Base-by-base conservation (phyloP, 1,140 invertebrate genomes). In the Capitella teleta region DNA sequence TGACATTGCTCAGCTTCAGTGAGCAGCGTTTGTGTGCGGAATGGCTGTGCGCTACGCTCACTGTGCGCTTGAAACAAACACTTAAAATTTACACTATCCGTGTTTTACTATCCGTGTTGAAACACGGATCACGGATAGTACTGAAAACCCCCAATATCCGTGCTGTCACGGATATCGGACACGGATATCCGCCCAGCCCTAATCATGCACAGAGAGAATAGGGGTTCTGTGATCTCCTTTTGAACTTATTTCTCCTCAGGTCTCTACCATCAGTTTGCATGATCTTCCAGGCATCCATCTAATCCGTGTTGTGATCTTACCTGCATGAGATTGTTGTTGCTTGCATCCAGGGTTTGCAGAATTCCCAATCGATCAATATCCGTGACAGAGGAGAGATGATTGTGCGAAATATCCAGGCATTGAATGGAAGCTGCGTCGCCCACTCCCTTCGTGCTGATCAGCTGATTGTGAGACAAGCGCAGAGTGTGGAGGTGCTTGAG, bases 341-440 rank as follows among this genome's bases (percentile, higher is more conserved):
- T 8, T 2, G 38, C 38, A 40, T n/a, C 25, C 19, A 40, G n/a
- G 8, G 36, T 30, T 19, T 57, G 50, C 18, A 70, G 56, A 8
- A 70, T 50, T 44, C 62, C 64, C 6, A 67, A 45, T 42, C 62
- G 64, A 19, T 58, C 44, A n/a, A 67, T 12, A 23, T 61, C 58
- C 10, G 57, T 51, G 1, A 67, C 18, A 12, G 41, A 42, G 34
- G 62, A 61, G 5, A 70, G 54, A 45, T 63, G 62, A 46, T 66
- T 66, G 46, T 63, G 52, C 1, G 63, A 66, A 5, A 68, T 40
- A 47, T 67, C 60, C 30, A 69, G 38, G 4, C 53, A 12, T 53
- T 70, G 66, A 18, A 68, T 6, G 0, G 64, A 62, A 30, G 62
- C 55, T 2, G 52, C 59, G 19, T 58, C 59, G 25, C 57, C 54